Conservation (phyloP, 2,888 invertebrate genomes). For the Campoplex nolae region DNA sequence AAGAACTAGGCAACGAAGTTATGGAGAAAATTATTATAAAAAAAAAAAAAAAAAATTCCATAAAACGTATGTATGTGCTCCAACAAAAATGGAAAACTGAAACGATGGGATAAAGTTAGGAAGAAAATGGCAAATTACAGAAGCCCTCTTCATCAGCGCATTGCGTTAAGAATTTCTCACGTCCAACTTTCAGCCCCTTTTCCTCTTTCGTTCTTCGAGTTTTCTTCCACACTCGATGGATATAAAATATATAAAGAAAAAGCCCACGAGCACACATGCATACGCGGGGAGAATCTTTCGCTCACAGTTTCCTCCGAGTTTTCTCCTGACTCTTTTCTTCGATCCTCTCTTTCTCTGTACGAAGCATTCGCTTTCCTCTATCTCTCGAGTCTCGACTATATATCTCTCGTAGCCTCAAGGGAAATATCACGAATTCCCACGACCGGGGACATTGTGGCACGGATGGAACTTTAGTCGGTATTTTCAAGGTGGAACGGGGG, state of each 20-base stretch:
- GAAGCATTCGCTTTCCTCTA: constrained; percentile 54
- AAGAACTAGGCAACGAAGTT: neutral
- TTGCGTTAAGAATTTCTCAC: constrained; percentile 59
- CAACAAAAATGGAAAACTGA: neutral
- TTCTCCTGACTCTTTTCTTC: constrained; percentile 68
- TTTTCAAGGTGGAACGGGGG: constrained; percentile 71
- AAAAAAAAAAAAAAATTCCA: too few relatives aligned
- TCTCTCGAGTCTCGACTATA: constrained; percentile 48
- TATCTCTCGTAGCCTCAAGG: constrained; percentile 74
- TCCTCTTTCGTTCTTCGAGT: constrained; percentile 65
- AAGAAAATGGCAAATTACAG: constrained; percentile 48
- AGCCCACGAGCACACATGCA: neutral
- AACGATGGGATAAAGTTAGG: constrained; percentile 7
- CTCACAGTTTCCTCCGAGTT: constrained; percentile 42
- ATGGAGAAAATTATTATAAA: neutral
- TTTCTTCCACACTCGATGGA: constrained; percentile 61
- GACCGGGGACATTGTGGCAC: constrained; percentile 75
- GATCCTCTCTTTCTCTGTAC: constrained; percentile 71
- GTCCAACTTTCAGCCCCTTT: constrained; percentile 53
- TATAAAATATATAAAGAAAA: constrained; percentile 7
- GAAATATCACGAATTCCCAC: constrained; percentile 82
- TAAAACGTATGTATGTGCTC: neutral
- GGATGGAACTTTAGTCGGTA: constrained; percentile 80
- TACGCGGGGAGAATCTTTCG: neutral
- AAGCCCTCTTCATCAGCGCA: constrained; percentile 62